Percentiles rank a stretch among this genome's conserved stretches.
These are phyloP conservation scores for Echinometra lucunter DNA, from an alignment of 53 echinoderm and acorn worm species.

Conservation along the genomic window DNA sequence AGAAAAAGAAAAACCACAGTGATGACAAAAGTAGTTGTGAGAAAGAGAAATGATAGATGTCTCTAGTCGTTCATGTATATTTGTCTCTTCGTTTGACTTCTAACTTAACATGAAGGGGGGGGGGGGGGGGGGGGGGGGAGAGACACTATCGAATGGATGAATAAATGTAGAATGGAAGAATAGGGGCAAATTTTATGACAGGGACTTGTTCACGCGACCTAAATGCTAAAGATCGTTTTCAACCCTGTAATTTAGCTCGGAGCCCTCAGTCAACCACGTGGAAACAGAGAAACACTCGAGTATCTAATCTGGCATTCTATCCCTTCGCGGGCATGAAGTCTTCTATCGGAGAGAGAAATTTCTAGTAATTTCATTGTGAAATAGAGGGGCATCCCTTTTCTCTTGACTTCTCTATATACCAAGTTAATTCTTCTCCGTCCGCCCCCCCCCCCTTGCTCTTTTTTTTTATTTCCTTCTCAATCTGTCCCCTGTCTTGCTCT, in stretches of 20 bases:
- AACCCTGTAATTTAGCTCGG: not conserved
- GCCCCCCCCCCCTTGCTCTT: no score
- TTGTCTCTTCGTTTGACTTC: not conserved
- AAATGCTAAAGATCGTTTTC: not conserved
- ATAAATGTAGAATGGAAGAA: no score
- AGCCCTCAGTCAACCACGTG: constrained; percentile 15
- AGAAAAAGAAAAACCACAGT: no score
- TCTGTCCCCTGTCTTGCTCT: not conserved
- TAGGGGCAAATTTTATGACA: no score
- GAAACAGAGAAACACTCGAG: constrained; percentile 24
- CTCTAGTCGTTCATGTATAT: no score
- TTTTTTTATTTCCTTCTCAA: not conserved
- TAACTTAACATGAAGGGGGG: not conserved
- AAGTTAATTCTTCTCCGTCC: not conserved
- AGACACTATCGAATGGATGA: not conserved
- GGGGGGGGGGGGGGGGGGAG: not conserved
- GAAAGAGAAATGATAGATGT: no score
- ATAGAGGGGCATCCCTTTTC: not conserved
- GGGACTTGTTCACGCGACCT: not conserved
- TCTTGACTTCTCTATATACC: not conserved
- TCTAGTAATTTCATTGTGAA: not conserved
- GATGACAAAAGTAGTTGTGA: no score
- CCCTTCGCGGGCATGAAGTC: not conserved
- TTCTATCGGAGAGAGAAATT: not conserved
- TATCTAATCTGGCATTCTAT: constrained; percentile 9